Percentiles rank a stretch among this genome's conserved stretches.
These are phyloP conservation scores for Chironomus striatipennis DNA, from an alignment of 1,140 invertebrate genomes.

Conservation along the genomic window DNA sequence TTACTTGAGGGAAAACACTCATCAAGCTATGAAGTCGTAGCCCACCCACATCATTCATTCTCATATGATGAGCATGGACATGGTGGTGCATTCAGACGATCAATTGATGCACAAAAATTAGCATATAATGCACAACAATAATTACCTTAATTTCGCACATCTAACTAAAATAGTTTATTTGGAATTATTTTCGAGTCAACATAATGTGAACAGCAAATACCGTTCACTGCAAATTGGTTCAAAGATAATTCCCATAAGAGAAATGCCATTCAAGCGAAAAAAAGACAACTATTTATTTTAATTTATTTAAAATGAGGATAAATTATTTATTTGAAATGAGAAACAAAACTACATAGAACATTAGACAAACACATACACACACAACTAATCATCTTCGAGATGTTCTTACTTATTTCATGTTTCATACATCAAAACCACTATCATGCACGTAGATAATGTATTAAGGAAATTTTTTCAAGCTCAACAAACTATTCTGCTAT, in stretches of 20 bases:
- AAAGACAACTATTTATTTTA: not conserved
- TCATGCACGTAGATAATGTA: not conserved
- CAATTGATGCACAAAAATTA: conserved; percentile 50
- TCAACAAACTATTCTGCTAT: too few relatives aligned
- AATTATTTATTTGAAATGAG: conserved; percentile 20
- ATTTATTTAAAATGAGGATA: conserved; percentile 17
- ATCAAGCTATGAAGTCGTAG: conserved; percentile 62
- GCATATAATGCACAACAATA: conserved; percentile 53
- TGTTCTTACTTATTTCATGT: not conserved
- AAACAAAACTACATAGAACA: not conserved
- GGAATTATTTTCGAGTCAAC: not conserved
- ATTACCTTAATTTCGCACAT: conserved; percentile 14
- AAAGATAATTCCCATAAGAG: not conserved
- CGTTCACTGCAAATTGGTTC: not conserved
- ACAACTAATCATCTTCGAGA: not conserved
- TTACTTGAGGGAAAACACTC: conserved; percentile 58
- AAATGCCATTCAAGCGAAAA: not conserved
- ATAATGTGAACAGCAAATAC: not conserved
- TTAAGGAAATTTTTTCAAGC: too few relatives aligned
- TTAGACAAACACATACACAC: not conserved
- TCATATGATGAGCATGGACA: conserved; percentile 42
- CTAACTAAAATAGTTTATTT: not conserved
- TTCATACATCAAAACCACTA: not conserved
- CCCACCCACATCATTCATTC: conserved; percentile 55
- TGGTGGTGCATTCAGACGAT: conserved; percentile 46